These are phyloP conservation scores for Apodemus agrarius DNA, from an alignment of 2,797 vertebrate species.

Conservation along the genomic window DNA sequence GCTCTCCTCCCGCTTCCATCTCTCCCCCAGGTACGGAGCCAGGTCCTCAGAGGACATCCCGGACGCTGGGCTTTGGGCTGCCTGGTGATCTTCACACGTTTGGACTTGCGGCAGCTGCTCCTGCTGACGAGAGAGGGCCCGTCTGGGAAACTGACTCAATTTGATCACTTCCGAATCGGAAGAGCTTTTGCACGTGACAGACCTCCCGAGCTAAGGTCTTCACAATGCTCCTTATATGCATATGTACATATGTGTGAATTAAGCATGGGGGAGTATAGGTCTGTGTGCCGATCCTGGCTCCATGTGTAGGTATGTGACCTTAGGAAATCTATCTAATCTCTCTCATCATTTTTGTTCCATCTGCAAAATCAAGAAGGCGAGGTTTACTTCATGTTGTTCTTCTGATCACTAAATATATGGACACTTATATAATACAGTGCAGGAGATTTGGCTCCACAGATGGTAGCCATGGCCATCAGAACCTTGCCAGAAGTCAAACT, in stretches of 20 bases:
- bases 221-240: neutral
- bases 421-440: neutral
- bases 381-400: neutral
- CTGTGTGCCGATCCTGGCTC: neutral
- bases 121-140: slow-evolving; percentile 78
- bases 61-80: slow-evolving; percentile 71
- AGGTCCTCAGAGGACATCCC: slow-evolving; percentile 82
- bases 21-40: slow-evolving; percentile 57
- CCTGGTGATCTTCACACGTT: slow-evolving; percentile 70
- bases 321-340: neutral
- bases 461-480: neutral
- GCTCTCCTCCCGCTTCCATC: neutral
- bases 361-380: slow-evolving; percentile 22
- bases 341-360: slow-evolving; percentile 16
- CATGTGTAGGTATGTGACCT: neutral
- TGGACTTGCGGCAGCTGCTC: slow-evolving; percentile 78
- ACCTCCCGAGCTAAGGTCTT: neutral
- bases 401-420: neutral
- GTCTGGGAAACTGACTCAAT: neutral
- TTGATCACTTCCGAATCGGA: neutral
- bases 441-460: neutral
- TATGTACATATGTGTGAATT: neutral
- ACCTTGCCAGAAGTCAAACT: neutral
- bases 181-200: neutral
- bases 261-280: neutral